A percentile compares a stretch with the other conserved stretches of the same genome.
Evolutionary conservation across 2,797 vertebrate genomes (phyloP).

Genomic region (Sciurus vulgaris): DNA sequence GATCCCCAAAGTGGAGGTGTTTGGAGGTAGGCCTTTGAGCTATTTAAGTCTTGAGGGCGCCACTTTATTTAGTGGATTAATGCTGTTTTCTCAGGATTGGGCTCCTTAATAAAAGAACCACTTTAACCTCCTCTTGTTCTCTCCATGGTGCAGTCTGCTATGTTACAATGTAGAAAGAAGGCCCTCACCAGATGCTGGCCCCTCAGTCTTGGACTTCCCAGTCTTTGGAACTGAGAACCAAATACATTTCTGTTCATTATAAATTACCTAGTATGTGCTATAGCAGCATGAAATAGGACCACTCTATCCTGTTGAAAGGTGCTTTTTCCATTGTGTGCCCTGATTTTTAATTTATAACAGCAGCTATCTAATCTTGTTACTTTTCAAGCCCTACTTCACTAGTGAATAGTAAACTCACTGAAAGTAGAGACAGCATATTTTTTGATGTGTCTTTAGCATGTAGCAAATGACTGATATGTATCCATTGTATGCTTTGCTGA

Average conservation of each 20-base stretch:
- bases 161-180: neutral
- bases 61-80: neutral
- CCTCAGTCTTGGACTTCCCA: neutral
- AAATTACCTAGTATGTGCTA: neutral
- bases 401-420: neutral
- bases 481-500: slow-evolving; percentile 13
- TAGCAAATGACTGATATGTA: neutral
- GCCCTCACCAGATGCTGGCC: neutral
- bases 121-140: neutral
- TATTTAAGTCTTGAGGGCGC: neutral
- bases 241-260: neutral
- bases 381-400: neutral
- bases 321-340: neutral
- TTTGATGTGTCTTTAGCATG: neutral
- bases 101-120: neutral
- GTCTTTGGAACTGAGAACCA: neutral
- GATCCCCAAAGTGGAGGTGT: neutral
- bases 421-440: neutral
- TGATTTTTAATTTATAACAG: neutral
- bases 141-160: neutral
- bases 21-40: neutral
- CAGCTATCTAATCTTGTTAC: neutral
- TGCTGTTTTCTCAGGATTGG: neutral
- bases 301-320: neutral
- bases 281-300: neutral